Evolutionary conservation across 2,797 vertebrate species (phyloP), one percentile per base, ranked within the genome.

Genomic region (Rhinella marina): DNA sequence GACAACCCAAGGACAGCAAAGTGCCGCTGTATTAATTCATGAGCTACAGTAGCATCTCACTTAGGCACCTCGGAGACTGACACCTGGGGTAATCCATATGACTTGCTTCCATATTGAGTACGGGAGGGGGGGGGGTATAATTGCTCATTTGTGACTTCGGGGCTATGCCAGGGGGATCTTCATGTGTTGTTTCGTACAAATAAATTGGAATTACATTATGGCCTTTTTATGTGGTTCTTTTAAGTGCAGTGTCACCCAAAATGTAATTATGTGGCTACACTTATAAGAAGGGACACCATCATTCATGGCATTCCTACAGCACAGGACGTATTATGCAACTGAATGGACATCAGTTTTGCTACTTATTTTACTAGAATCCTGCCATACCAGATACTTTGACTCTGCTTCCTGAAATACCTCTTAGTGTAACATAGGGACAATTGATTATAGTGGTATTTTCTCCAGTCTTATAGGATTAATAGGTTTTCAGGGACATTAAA

Each of bases 1-100:
- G 64, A 13, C 27, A 59, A 25, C 54, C 75, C 52, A 88, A 88
- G 75, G 82, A 76, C 87, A 88, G 52, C 19, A 32, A 27, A 61
- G 27, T 66, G 84, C 76, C 19, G 32, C 32, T 19, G 14, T 21
- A 32, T 21, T 32, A 78, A 66, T 27, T 79, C 84, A 54, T 27
- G 21, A 72, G 27, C 50, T 50, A 27, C 29, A 4, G 57, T n/a
- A 1, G 54, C 73, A 29, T 23, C 59, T 76, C 29, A 73, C 16
- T 3, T 12, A 8, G 66, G 78, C 19, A 68, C 23, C 61, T n/a
- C 77, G 5, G 32, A 17, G 21, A 41, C 52, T 29, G 25, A 23
- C 32, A 64, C 29, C 17, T 23, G 78, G 5, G 5, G 12, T 3
- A 19, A 57, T 59, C 14, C 25, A 11, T 3, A 57, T 29, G 3